phyloP scores from a whole-genome alignment of 1,140 invertebrate genomes.

The Oncopeltus fasciatus region DNA sequence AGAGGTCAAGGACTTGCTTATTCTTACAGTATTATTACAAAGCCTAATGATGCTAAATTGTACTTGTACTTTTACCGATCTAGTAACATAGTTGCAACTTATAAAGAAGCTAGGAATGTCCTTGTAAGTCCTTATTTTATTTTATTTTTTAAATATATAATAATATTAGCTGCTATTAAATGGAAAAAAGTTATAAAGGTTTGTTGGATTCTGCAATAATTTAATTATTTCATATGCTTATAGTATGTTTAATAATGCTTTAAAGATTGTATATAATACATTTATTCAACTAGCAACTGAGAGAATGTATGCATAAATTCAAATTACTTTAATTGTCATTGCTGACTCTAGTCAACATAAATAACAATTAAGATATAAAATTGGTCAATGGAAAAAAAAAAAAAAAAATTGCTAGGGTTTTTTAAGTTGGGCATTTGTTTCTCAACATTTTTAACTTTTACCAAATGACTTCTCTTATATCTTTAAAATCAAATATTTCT shows the following conservation, averaged over 20 bases:
- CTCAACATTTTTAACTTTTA: too few relatives aligned
- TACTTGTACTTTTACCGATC: slow-evolving; percentile 56
- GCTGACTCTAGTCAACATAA: too few relatives aligned
- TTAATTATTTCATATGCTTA: neutral
- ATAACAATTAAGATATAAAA: too few relatives aligned
- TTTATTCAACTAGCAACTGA: too few relatives aligned
- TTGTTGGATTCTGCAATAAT: too few relatives aligned
- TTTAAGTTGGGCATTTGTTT: too few relatives aligned
- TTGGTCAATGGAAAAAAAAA: too few relatives aligned
- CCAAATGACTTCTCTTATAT: too few relatives aligned
- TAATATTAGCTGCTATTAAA: neutral
- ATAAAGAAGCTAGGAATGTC: slow-evolving; percentile 57
- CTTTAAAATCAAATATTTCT: too few relatives aligned
- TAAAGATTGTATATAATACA: neutral
- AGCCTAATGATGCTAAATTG: slow-evolving; percentile 51
- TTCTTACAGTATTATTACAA: slow-evolving; percentile 45
- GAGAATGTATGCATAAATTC: too few relatives aligned
- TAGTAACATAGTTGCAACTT: slow-evolving; percentile 59
- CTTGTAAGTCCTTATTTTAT: slow-evolving; percentile 42
- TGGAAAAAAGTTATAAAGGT: neutral
- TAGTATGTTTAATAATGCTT: neutral
- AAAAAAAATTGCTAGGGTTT: too few relatives aligned
- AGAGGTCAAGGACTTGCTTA: slow-evolving; percentile 76
- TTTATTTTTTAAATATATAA: neutral
- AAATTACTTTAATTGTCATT: too few relatives aligned